Evolutionary conservation across 2,113 vertebrate genomes (phyloP), one percentile per base, ranked within the genome.

Genomic region (Pteropus alecto): DNA sequence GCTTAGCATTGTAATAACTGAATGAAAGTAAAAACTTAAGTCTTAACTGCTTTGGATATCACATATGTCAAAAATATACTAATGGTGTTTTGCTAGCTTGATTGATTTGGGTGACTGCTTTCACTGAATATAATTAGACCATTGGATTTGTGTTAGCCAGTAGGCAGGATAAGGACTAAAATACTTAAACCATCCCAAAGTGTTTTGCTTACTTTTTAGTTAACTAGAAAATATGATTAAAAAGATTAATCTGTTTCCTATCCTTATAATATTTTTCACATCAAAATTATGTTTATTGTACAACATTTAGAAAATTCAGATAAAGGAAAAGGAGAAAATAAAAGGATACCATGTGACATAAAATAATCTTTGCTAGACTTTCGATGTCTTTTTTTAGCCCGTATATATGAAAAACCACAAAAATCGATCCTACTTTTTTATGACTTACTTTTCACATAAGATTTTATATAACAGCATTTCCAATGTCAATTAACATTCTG

Each of bases 221-320:
- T 85, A 78, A 92, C 71, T 65, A 60, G 26, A 92, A 94, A 71
- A 82, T 87, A n/a, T 77, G 85, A 28, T 92, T 86, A 87, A 56
- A 43, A 16, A 73, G 18, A 7, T 87, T 86, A 61, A 67, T 86
- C 56, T 43, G 65, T 93, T 91, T 96, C 26, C 41, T 84, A 79
- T 76, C 48, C 81, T 78, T 38, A 51, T 56, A 71, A 61, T 63
- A 58, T 91, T 93, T 88, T 92, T 10, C 51, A n/a, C 5, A 26
- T 85, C n/a, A 76, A 85, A 89, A 74, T 87, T 63, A 48, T 90
- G 12, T 48, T 58, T 60, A 28, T 15, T 87, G 4, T 18, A 12
- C 4, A 88, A 87, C 35, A 91, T 90, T 86, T 28, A 73, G 22
- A 58, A 81, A 90, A 61, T 76, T 56, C 24, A 83, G 67, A 38